Evolutionary conservation across 2,797 vertebrate genomes (phyloP), one percentile per base, ranked within the genome.

Genomic region (Acomys russatus): DNA sequence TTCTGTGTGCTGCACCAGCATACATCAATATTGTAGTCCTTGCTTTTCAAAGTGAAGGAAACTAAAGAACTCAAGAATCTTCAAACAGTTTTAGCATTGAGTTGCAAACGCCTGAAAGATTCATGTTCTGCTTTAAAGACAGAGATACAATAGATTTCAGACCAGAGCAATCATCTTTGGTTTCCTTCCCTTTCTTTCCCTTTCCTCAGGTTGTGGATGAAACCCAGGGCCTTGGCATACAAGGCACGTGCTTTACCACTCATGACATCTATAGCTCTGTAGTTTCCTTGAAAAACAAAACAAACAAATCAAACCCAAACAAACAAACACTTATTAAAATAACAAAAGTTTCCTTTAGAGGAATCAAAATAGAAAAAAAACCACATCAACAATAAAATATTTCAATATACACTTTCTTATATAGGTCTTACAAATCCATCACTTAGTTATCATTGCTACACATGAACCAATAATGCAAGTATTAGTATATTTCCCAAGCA

Each of bases 391-490:
- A 70, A 54, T 78, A 86, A 95, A 95, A 94, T 76, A 88, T 92
- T 92, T 86, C 4, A 96, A 71, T 17, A 83, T 3, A 74, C 71
- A 82, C 64, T 44, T 82, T 92, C 74, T 94, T 92, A 68, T 59
- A 94, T 97, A 95, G 76, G 54, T 68, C 6, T 90, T 71, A 88
- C 0, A 94, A 28, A 88, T 11, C 2, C 56, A 64, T 87, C 35
- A 85, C 35, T 82, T 84, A 44, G 30, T 61, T 71, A 92, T 89
- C 85, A 78, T 59, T 80, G 88, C 17, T 59, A 94, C 51, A 83
- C 68, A 88, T 82, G 94, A 94, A 90, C 51, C 76, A n/a, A 68
- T 59, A 93, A 91, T 73, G 22, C 0, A 96, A 93, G 84, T 20
- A 12, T 8, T 33, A 84, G 38, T 66, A 49, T 95, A 96, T 77